Percentiles rank a stretch among this genome's conserved stretches.
These are phyloP conservation scores for Teleogryllus occipitalis DNA, from an alignment of 1,140 invertebrate genomes.

Conservation along the genomic window DNA sequence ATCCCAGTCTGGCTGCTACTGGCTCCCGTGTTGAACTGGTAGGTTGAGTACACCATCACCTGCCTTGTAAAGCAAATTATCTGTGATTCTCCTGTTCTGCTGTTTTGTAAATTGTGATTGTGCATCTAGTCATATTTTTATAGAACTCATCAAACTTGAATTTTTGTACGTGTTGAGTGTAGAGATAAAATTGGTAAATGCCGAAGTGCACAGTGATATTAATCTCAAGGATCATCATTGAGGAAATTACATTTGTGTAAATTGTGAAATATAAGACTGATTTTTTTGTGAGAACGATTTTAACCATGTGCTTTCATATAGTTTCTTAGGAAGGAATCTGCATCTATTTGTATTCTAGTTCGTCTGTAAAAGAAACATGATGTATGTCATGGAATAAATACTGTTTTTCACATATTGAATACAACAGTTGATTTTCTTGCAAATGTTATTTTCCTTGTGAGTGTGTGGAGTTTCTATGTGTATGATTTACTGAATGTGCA, in stretches of 20 bases:
- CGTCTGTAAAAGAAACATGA: neutral
- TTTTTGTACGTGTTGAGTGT: neutral
- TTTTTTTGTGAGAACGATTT: neutral
- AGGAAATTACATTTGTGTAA: neutral
- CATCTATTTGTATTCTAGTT: neutral
- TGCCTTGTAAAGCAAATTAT: conserved; percentile 7
- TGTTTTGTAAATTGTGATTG: neutral
- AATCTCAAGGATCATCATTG: neutral
- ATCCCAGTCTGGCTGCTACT: conserved; percentile 62
- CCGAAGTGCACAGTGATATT: neutral
- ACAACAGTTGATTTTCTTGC: neutral
- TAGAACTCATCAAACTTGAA: neutral
- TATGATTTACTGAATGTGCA: neutral
- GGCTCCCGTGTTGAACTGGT: conserved; percentile 46
- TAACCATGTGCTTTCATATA: neutral
- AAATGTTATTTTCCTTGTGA: neutral
- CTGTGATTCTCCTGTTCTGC: neutral
- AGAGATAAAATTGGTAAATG: neutral
- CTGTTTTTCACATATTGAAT: neutral
- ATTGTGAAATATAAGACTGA: neutral
- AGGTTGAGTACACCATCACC: conserved; percentile 33
- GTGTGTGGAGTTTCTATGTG: neutral
- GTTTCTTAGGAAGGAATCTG: neutral
- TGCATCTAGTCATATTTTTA: neutral
- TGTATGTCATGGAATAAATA: neutral